These are phyloP conservation scores for Sarcophilus harrisii DNA, from an alignment of 2,797 vertebrate genomes.

Conservation along the genomic window DNA sequence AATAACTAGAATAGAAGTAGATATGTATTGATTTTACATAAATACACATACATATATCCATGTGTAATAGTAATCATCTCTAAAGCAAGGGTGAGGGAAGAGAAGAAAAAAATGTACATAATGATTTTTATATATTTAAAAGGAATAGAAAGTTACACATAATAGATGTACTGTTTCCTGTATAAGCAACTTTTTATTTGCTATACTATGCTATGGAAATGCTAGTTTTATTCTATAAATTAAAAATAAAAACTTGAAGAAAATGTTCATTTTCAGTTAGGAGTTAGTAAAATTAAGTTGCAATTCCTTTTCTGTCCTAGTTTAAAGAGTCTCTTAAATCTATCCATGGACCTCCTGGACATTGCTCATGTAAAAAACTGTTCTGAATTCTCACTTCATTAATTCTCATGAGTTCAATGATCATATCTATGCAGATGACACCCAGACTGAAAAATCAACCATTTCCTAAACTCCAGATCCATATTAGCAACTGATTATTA, in stretches of 20 bases:
- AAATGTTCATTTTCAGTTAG: too few relatives aligned
- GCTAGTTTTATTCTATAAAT: too few relatives aligned
- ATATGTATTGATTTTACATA: neutral
- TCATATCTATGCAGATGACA: neutral
- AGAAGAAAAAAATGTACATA: too few relatives aligned
- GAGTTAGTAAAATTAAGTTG: neutral
- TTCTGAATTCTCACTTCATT: neutral
- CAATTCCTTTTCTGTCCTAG: neutral
- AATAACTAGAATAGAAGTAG: neutral
- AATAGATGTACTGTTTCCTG: too few relatives aligned
- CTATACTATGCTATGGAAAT: too few relatives aligned
- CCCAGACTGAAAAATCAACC: neutral
- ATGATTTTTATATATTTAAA: too few relatives aligned
- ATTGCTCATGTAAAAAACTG: neutral
- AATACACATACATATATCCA: too few relatives aligned
- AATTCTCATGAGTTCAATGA: neutral
- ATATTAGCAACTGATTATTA: neutral
- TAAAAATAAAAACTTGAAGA: neutral
- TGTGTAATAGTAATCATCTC: neutral
- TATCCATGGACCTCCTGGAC: neutral
- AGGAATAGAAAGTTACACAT: too few relatives aligned
- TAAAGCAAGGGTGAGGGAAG: too few relatives aligned
- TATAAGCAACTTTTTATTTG: too few relatives aligned
- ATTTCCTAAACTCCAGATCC: neutral
- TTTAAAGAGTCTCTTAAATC: neutral